phyloP scores from a whole-genome alignment of 2,797 vertebrate species.

The Anolis apletophallus region DNA sequence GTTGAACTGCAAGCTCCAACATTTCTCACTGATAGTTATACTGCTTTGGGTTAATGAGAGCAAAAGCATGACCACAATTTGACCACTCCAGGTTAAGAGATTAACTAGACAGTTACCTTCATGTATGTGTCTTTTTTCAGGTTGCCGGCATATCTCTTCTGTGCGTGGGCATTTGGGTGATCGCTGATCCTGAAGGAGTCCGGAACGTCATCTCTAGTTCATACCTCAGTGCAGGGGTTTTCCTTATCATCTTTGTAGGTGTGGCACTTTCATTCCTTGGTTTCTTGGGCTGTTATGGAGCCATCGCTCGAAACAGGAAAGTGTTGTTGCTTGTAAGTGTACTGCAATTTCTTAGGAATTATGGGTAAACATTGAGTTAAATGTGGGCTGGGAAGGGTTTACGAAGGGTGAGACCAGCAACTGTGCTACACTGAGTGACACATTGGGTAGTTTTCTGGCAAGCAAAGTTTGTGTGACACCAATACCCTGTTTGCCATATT shows the following conservation, averaged over 20 bases:
- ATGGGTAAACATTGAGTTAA: background rate
- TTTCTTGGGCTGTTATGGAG: constrained; percentile 64
- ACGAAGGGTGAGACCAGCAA: background rate
- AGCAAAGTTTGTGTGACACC: background rate
- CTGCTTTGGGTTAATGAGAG: no score
- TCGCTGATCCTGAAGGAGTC: constrained; percentile 57
- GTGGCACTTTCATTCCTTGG: constrained; percentile 47
- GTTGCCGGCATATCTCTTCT: constrained; percentile 52
- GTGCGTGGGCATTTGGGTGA: constrained; percentile 55
- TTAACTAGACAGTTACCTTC: background rate
- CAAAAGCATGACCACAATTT: no score
- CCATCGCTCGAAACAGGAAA: constrained; percentile 50
- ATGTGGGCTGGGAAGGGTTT: background rate
- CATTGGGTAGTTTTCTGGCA: background rate
- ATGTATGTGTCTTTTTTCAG: constrained; percentile 34
- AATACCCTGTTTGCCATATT: no score
- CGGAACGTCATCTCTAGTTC: constrained; percentile 41
- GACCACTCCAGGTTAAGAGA: background rate
- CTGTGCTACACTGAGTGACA: background rate
- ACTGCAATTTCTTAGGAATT: background rate
- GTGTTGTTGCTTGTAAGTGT: constrained; percentile 54
- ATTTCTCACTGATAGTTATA: no score
- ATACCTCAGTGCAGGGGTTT: constrained; percentile 51
- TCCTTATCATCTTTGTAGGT: constrained; percentile 50
- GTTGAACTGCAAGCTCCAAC: no score